Evolutionary conservation across 2,797 vertebrate species (phyloP).

Genomic region (Pantherophis alleghaniensis): DNA sequence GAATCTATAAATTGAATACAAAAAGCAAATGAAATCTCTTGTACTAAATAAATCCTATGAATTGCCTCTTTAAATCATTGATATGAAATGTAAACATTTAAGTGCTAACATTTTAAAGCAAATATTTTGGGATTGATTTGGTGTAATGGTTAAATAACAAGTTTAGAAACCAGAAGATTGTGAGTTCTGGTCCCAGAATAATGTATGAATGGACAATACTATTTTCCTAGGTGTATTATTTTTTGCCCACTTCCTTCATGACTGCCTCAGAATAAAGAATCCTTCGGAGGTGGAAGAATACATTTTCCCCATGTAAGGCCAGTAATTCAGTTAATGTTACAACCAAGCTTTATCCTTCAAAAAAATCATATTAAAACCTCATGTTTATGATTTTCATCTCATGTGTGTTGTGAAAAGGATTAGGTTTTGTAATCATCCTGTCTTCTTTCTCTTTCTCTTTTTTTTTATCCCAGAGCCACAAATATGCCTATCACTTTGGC

Average conservation of each 20-base stretch:
- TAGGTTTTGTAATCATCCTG: neutral
- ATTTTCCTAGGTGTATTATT: neutral
- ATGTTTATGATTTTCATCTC: slow-evolving; percentile 24
- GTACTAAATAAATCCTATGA: neutral
- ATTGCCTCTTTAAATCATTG: neutral
- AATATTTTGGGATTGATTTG: neutral
- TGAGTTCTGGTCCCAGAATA: neutral
- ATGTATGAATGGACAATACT: neutral
- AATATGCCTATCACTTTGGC: neutral
- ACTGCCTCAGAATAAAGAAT: neutral
- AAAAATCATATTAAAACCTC: slow-evolving; percentile 31
- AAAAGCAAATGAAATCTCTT: neutral
- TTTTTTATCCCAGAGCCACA: neutral
- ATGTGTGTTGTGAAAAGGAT: slow-evolving; percentile 8
- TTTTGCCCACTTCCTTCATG: neutral
- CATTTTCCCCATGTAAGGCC: slow-evolving; percentile 11
- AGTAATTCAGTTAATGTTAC: neutral
- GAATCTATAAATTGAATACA: neutral
- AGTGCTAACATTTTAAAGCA: neutral
- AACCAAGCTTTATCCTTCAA: slow-evolving; percentile 15
- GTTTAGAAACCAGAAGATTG: neutral
- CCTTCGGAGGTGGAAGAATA: neutral
- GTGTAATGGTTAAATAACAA: neutral
- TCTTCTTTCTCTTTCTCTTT: neutral
- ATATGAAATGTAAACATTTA: neutral